phyloP scores from a whole-genome alignment of 2,888 invertebrate species.

The Athalia rosae region DNA sequence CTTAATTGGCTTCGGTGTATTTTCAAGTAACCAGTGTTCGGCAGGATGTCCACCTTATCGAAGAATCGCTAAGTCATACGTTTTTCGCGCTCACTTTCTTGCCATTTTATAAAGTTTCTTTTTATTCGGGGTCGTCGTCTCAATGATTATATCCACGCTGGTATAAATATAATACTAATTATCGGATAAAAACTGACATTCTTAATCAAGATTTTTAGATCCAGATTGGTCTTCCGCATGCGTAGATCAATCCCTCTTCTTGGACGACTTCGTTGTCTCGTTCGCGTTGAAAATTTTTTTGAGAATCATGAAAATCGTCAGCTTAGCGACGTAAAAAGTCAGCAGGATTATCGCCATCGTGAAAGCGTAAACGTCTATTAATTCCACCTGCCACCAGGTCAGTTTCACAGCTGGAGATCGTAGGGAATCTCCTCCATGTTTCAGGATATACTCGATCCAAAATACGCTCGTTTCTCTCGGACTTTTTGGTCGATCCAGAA shows the following conservation, averaged over 20 bases:
- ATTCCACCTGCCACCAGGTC: constrained; percentile 61
- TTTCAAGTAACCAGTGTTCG: constrained; percentile 42
- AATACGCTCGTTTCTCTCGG: constrained; percentile 56
- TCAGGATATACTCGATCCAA: constrained; percentile 57
- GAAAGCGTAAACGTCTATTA: constrained; percentile 61
- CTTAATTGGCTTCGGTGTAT: constrained; percentile 40
- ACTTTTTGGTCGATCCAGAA: constrained; percentile 57
- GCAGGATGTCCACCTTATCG: constrained; percentile 30
- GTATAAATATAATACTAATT: neutral
- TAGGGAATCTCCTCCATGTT: constrained; percentile 55
- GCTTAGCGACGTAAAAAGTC: constrained; percentile 15
- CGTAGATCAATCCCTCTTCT: constrained; percentile 11
- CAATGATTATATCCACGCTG: neutral
- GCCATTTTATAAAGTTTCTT: neutral
- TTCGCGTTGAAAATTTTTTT: neutral
- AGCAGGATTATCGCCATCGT: constrained; percentile 28
- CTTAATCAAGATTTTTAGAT: neutral
- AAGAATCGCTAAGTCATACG: constrained; percentile 30
- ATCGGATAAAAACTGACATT: neutral
- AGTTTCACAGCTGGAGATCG: constrained; percentile 62
- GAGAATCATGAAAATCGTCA: neutral
- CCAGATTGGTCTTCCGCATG: neutral
- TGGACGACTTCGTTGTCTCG: neutral
- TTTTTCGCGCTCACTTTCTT: constrained; percentile 22
- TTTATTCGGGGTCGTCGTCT: neutral